phyloP scores from a whole-genome alignment of 2,888 invertebrate species.

The Athetis lepigone region DNA sequence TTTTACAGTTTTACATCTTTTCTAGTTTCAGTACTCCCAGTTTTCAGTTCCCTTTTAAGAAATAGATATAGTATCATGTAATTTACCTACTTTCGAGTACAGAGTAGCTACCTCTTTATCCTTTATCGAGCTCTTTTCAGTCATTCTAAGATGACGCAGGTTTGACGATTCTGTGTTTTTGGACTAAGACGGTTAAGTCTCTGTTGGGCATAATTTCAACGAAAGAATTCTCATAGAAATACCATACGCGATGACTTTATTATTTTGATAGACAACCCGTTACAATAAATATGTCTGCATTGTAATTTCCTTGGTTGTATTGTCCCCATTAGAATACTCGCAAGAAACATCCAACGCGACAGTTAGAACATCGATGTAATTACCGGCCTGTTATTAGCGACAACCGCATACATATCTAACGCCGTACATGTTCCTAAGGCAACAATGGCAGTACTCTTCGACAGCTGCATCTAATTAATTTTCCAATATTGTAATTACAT shows the following conservation, averaged over 20 bases:
- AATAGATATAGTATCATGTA: too few relatives aligned
- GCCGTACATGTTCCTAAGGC: constrained; percentile 18
- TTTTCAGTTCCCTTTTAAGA: too few relatives aligned
- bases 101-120: not conserved
- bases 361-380: constrained; percentile 57
- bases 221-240: constrained; percentile 1
- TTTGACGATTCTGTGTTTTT: not conserved
- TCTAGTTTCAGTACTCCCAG: too few relatives aligned
- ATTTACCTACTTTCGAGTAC: too few relatives aligned
- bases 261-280: constrained; percentile 37
- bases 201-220: not conserved
- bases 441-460: constrained; percentile 39
- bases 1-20: too few relatives aligned
- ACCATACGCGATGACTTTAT: constrained; percentile 6
- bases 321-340: constrained; percentile 34
- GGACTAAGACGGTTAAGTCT: not conserved
- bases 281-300: constrained; percentile 44
- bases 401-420: constrained; percentile 21
- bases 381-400: constrained; percentile 56
- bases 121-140: not conserved
- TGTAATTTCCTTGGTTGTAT: constrained; percentile 37
- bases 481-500: constrained; percentile 76
- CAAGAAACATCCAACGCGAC: constrained; percentile 51
- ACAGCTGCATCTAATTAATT: constrained; percentile 64
- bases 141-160: not conserved